phyloP scores from a whole-genome alignment of 2,888 invertebrate genomes.

The Agonum fuliginosum region DNA sequence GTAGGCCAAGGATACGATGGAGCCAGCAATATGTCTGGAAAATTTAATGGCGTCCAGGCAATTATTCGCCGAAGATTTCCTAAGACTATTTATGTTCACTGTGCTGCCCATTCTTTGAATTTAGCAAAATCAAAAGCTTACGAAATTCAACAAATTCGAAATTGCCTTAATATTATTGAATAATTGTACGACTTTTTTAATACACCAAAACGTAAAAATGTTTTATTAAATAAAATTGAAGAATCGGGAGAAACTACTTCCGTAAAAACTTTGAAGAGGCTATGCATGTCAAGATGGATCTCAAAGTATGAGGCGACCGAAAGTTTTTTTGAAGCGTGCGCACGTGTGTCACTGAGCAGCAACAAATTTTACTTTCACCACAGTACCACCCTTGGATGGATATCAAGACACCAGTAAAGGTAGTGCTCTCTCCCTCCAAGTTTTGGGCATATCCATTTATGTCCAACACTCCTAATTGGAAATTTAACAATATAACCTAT shows the following conservation, averaged over 20 bases:
- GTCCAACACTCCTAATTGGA: not conserved
- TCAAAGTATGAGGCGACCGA: no score
- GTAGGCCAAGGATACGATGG: conserved; percentile 65
- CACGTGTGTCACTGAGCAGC: no score
- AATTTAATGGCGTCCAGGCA: conserved; percentile 63
- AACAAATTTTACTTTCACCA: no score
- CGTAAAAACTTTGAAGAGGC: no score
- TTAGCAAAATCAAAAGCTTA: conserved; percentile 63
- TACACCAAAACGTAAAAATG: conserved; percentile 47
- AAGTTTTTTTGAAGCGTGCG: no score
- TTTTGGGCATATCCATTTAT: not conserved
- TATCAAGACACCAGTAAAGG: not conserved
- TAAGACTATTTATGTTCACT: conserved; percentile 64
- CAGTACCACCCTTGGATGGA: not conserved
- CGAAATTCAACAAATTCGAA: conserved; percentile 62
- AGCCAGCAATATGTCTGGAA: conserved; percentile 63
- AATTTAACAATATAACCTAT: not conserved
- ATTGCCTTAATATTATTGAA: conserved; percentile 62
- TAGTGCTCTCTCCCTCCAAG: not conserved
- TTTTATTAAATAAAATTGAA: not conserved
- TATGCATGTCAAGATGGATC: no score
- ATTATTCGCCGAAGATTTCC: conserved; percentile 58
- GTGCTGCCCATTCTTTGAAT: conserved; percentile 64
- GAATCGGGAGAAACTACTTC: no score
- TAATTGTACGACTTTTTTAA: conserved; percentile 57